Evolutionary conservation across 2,113 vertebrate genomes (phyloP).

Genomic region (Sorex fumeus): DNA sequence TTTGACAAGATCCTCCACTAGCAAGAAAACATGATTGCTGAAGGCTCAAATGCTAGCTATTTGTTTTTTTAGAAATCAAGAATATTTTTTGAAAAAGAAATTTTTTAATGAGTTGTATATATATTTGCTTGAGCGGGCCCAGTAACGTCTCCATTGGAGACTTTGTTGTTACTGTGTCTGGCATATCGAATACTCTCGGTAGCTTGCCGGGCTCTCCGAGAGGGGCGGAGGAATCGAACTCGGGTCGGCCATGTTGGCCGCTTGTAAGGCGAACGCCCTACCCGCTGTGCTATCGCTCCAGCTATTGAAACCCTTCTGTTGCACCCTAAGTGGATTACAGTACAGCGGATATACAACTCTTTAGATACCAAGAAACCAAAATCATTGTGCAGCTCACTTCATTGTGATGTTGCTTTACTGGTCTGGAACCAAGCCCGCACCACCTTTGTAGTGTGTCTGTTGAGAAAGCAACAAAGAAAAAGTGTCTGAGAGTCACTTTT

Average conservation of each 20-base stretch:
- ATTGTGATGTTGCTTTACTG: background rate
- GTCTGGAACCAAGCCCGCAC: background rate
- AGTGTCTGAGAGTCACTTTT: too few relatives aligned
- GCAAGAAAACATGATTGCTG: background rate
- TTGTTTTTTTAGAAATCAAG: background rate
- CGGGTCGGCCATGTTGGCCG: too few relatives aligned
- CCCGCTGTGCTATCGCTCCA: too few relatives aligned
- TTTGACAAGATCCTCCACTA: background rate
- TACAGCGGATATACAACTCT: background rate
- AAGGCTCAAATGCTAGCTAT: background rate
- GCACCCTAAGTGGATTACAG: background rate
- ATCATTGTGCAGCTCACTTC: background rate
- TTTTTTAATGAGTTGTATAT: too few relatives aligned
- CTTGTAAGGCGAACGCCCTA: too few relatives aligned
- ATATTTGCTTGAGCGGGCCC: too few relatives aligned
- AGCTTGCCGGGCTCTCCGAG: too few relatives aligned
- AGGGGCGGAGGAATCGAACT: too few relatives aligned
- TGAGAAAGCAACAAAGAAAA: background rate
- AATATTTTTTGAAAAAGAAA: too few relatives aligned
- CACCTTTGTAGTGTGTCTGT: background rate
- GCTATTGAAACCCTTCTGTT: background rate
- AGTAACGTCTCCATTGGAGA: too few relatives aligned
- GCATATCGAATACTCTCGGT: too few relatives aligned
- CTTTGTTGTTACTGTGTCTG: too few relatives aligned
- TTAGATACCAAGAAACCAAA: background rate